phyloP scores from a whole-genome alignment of 2,797 vertebrate species.

The Halcyon badia region DNA sequence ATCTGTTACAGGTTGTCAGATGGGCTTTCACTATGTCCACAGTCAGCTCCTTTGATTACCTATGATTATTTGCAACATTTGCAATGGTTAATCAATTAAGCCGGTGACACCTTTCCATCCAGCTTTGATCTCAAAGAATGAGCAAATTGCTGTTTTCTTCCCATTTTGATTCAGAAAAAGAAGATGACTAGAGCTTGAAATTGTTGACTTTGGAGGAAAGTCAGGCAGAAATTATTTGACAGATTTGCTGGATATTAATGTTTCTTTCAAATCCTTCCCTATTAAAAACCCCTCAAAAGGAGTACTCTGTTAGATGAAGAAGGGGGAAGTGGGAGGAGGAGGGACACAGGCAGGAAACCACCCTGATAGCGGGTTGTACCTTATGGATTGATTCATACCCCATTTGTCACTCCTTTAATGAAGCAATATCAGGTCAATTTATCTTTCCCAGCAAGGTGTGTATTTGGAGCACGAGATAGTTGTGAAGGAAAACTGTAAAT shows the following conservation, averaged over 20 bases:
- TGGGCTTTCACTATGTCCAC: background rate
- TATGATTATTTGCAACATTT: background rate
- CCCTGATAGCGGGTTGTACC: rapidly evolving
- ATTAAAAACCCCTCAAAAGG: background rate
- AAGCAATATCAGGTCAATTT: background rate
- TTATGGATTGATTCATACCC: background rate
- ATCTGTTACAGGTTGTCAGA: background rate
- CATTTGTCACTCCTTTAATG: background rate
- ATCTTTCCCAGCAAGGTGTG: background rate
- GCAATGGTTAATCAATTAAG: background rate
- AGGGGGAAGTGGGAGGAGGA: background rate
- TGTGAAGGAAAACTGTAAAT: background rate
- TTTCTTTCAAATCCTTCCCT: background rate
- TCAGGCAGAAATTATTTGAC: background rate
- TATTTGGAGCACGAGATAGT: background rate
- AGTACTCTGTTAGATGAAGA: background rate
- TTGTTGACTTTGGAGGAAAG: background rate
- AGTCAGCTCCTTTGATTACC: background rate
- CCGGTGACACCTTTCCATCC: background rate
- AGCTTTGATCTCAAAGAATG: background rate
- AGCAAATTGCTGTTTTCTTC: background rate
- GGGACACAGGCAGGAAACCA: background rate
- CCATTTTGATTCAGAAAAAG: background rate
- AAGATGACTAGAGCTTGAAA: background rate
- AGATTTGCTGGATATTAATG: background rate